These are phyloP conservation scores for Acipenser ruthenus DNA, from an alignment of 2,797 vertebrate genomes.

Conservation along the genomic window DNA sequence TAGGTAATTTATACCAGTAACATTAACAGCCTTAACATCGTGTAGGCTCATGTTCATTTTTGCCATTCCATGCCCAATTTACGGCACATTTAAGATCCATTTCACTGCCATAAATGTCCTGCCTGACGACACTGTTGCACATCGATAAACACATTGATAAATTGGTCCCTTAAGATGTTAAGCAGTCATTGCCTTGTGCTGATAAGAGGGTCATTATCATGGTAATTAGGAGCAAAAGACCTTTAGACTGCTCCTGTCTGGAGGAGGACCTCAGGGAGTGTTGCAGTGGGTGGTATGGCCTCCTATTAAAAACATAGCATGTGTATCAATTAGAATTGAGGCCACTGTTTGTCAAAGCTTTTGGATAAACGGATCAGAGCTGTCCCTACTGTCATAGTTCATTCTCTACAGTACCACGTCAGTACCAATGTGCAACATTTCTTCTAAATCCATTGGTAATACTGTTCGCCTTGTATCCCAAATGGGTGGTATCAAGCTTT, in stretches of 20 bases:
- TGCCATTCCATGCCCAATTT: too few species aligned
- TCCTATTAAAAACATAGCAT: not conserved
- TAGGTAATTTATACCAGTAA: too few species aligned
- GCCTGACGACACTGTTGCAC: slow-evolving; percentile 35
- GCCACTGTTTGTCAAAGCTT: slow-evolving; percentile 1
- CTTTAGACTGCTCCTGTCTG: slow-evolving; percentile 20
- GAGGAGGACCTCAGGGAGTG: not conserved
- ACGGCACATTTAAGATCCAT: not conserved
- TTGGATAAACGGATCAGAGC: slow-evolving; percentile 11
- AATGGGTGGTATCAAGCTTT: too few species aligned
- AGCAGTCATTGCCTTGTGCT: slow-evolving; percentile 38
- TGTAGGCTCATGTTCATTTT: too few species aligned
- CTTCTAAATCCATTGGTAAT: too few species aligned
- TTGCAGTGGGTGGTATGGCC: not conserved
- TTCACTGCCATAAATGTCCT: slow-evolving; percentile 6
- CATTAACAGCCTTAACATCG: too few species aligned
- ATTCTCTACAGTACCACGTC: too few species aligned
- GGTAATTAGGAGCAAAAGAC: slow-evolving; percentile 36
- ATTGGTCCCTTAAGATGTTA: slow-evolving; percentile 42
- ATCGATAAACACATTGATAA: slow-evolving; percentile 44
- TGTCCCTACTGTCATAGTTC: slow-evolving; percentile 1
- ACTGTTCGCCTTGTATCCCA: too few species aligned
- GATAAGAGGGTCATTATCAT: slow-evolving; percentile 42
- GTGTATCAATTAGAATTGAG: slow-evolving; percentile 1
- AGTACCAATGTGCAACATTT: too few species aligned